Conservation (phyloP, 2,113 vertebrate genomes). For the Capricornis sumatraensis region DNA sequence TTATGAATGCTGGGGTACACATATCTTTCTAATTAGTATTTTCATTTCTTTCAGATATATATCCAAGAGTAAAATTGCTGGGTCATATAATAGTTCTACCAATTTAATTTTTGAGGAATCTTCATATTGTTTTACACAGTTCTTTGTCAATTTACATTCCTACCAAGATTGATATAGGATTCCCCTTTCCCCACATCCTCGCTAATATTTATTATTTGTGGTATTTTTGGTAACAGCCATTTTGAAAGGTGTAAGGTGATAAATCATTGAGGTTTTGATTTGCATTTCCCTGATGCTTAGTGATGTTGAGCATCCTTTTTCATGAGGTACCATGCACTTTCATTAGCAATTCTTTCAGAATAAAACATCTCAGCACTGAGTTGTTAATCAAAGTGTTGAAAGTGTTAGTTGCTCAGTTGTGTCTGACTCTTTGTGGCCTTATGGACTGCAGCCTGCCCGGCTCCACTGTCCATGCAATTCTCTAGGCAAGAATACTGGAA, state of each 20-base stretch:
- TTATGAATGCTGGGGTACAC: background rate
- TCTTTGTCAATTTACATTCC: background rate
- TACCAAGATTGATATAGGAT: background rate
- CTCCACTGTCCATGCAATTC: background rate
- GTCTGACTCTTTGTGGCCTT: background rate
- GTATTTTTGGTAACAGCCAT: background rate
- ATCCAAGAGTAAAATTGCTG: background rate
- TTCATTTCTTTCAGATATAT: background rate
- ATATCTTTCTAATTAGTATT: background rate
- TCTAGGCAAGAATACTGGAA: background rate
- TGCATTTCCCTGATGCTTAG: background rate
- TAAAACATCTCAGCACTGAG: background rate
- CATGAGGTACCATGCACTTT: background rate
- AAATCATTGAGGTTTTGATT: background rate
- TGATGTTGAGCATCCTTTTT: background rate
- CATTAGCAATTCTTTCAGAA: constrained; percentile 7
- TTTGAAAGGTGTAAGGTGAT: background rate
- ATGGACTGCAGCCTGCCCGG: background rate
- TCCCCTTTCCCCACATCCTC: background rate
- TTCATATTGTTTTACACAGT: background rate
- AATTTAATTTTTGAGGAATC: background rate
- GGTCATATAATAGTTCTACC: background rate
- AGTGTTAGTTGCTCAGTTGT: background rate
- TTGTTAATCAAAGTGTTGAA: background rate
- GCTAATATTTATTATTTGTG: background rate